A percentile compares a stretch with the other conserved stretches of the same genome.
Evolutionary conservation across 2,113 vertebrate species (phyloP).

Genomic region (Ranitomeya variabilis): DNA sequence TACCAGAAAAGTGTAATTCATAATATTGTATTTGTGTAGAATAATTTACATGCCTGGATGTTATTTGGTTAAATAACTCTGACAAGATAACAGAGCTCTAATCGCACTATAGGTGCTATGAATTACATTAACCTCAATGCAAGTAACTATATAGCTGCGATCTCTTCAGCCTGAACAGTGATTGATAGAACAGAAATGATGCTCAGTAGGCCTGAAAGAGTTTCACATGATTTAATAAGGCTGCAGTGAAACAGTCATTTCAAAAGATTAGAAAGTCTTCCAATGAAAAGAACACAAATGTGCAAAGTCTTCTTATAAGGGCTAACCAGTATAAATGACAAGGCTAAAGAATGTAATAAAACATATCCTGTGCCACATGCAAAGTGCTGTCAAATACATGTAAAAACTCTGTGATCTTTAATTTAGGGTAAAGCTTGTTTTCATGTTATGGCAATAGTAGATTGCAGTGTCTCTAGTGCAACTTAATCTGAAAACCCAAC

Average conservation of each 20-base stretch:
- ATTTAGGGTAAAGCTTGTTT: not conserved
- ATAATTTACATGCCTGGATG: not conserved
- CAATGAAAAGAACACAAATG: not conserved
- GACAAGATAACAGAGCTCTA: not conserved
- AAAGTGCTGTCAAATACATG: not conserved
- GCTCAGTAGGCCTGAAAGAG: not conserved
- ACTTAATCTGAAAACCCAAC: not conserved
- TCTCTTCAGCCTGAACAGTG: conserved; percentile 12
- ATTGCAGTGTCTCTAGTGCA: not conserved
- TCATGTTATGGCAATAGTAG: not conserved
- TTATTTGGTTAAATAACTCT: not conserved
- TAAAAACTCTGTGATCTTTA: not conserved
- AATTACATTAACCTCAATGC: conserved; percentile 49
- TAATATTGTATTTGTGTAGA: not conserved
- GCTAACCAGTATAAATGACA: not conserved
- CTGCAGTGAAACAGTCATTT: conserved; percentile 7
- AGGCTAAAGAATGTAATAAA: not conserved
- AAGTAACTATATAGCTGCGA: conserved; percentile 29
- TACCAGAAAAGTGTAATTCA: conserved; percentile 2
- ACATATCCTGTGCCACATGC: not conserved
- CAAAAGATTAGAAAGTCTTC: conserved; percentile 19
- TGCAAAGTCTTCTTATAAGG: not conserved
- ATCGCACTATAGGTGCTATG: conserved; percentile 16
- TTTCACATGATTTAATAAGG: not conserved
- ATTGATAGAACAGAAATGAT: conserved; percentile 37